Conservation (phyloP, 2,888 invertebrate species). For the Nebria salina region DNA sequence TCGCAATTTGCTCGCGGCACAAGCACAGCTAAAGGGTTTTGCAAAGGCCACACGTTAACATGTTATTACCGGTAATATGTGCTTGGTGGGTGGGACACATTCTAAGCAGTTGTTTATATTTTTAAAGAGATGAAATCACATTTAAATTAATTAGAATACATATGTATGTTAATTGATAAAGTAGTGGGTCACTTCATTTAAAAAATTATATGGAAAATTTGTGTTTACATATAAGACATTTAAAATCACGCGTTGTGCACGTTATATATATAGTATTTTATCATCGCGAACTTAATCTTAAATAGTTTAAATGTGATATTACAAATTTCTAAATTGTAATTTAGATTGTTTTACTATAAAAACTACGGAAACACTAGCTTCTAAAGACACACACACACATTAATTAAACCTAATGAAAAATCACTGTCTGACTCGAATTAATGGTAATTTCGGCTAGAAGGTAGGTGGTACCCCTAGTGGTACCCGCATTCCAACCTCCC, state of each 20-base stretch:
- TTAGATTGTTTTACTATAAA: too few species aligned
- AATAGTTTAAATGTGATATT: too few species aligned
- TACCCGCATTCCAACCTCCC: background rate
- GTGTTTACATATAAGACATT: background rate
- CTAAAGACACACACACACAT: too few species aligned
- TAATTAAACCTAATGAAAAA: background rate
- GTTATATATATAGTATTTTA: background rate
- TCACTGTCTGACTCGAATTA: background rate
- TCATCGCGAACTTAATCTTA: too few species aligned
- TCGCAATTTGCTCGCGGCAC: background rate
- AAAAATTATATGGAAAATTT: background rate
- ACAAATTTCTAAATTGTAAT: too few species aligned
- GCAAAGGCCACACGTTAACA: background rate
- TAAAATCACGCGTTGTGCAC: background rate
- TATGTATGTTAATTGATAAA: background rate
- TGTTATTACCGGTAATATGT: background rate
- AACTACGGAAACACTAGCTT: too few species aligned
- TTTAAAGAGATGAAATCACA: too few species aligned
- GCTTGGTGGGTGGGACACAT: conserved; percentile 1
- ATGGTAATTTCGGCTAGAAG: background rate
- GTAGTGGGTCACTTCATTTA: background rate
- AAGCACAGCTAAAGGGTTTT: background rate
- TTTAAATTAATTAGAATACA: background rate
- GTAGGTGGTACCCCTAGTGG: background rate
- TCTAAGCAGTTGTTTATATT: background rate